A percentile compares a stretch with the other conserved stretches of the same genome.
phyloP scores from a whole-genome alignment of 2,113 vertebrate genomes.

The Phaetusa simplex region DNA sequence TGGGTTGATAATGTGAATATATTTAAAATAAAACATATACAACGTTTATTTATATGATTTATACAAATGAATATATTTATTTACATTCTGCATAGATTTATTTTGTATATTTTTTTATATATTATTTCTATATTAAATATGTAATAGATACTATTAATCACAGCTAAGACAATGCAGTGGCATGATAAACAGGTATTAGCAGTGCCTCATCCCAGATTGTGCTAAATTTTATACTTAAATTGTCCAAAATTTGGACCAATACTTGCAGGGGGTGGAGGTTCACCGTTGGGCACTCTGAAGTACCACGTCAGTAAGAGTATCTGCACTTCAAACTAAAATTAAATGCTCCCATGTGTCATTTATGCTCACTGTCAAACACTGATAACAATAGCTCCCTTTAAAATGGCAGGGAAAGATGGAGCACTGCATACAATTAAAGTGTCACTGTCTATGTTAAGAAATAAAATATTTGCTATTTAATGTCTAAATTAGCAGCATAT shows the following conservation, averaged over 20 bases:
- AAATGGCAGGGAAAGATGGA: not conserved
- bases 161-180: not conserved
- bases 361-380: slow-evolving; percentile 2
- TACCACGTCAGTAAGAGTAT: not conserved
- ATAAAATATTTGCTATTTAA: slow-evolving; percentile 18
- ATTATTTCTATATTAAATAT: not conserved
- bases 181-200: not conserved
- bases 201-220: not conserved
- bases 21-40: not conserved
- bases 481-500: not conserved
- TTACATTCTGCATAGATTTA: not conserved
- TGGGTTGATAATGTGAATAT: not conserved
- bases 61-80: not conserved
- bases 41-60: not conserved
- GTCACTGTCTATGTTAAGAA: slow-evolving; percentile 6
- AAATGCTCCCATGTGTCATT: not conserved
- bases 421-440: slow-evolving; percentile 10
- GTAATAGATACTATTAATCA: not conserved
- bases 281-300: not conserved
- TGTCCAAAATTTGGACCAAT: not conserved
- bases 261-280: not conserved
- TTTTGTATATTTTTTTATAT: not conserved
- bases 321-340: not conserved
- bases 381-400: not conserved
- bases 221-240: not conserved